Base-by-base conservation (phyloP, 2,113 vertebrate genomes). In the Scatophagus argus region DNA sequence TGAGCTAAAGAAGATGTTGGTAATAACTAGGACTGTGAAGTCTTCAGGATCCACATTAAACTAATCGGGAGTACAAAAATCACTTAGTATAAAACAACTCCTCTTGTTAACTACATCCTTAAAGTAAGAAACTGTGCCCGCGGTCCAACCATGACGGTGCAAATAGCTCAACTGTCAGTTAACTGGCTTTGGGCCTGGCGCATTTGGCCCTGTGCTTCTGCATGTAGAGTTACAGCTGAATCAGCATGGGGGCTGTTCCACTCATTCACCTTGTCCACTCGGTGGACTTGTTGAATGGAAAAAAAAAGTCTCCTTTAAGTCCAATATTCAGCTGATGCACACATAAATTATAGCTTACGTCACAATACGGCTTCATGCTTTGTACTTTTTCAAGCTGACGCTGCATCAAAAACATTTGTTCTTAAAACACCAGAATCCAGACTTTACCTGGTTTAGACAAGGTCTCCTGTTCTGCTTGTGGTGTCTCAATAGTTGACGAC, bases 361-460 rank as follows among this genome's bases (percentile, higher is more conserved):
- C 34, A 31, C 31, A 23, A n/a, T 11, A 21, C 4, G 16, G 43
- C 39, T 56, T 36, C 8, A 41, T 13, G 60, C 29, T 49, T 36
- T 29, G 23, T 5, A 0, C 16, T 14, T 54, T 41, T 70, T 44
- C 2, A 38, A 4, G 14, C 0, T 0, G 8, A 38, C 11, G 4
- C n/a, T 2, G 23, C 1, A 17, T 25, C 3, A 52, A n/a, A 32
- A 1, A 29, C 2, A 29, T 5, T 39, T 11, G 29, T 41, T 9
- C 13, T 34, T 34, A 27, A 16, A 68, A 36, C 7, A n/a, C 0
- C 31, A 44, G 10, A 69, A 29, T 47, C 0, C 8, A 31, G 29
- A 64, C 25, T 62, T 87, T 95, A 99, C 98, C 98, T 96, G 96
- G 89, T 61, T 93, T 91, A 43, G 94, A 89, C 90, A 93, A 60